Evolutionary conservation across 2,113 vertebrate species (phyloP).

Genomic region (Picathartes gymnocephalus): DNA sequence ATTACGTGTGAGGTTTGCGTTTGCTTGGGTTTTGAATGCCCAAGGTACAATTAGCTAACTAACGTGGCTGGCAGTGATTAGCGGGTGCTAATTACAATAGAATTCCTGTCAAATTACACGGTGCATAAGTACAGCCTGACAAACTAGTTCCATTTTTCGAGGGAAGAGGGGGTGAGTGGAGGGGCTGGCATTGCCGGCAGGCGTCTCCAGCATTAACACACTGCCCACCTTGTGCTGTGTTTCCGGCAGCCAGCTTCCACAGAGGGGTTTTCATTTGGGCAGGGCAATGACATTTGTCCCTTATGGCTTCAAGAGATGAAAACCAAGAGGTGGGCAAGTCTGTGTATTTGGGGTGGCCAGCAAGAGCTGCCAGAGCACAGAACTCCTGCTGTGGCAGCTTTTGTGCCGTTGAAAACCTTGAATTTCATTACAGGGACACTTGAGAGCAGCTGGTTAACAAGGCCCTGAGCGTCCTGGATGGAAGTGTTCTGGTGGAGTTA

Average conservation of each 20-base stretch:
- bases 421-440: not conserved
- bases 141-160: not conserved
- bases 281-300: not conserved
- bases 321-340: fast-evolving
- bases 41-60: constrained; percentile 42
- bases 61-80: not conserved
- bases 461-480: not conserved
- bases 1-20: not conserved
- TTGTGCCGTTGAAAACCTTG: not conserved
- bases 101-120: constrained; percentile 42
- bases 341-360: not conserved
- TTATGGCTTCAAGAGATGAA: not conserved
- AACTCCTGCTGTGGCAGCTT: not conserved
- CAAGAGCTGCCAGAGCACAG: not conserved
- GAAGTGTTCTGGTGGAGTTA: not conserved
- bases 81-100: constrained; percentile 38
- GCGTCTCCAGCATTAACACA: fast-evolving
- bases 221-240: fast-evolving
- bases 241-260: not conserved
- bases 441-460: not conserved
- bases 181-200: not conserved
- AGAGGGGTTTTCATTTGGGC: not conserved
- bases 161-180: not conserved
- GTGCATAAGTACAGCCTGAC: not conserved
- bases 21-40: not conserved